Conservation (phyloP, 2,888 invertebrate genomes). For the Scrobipalpa costella region DNA sequence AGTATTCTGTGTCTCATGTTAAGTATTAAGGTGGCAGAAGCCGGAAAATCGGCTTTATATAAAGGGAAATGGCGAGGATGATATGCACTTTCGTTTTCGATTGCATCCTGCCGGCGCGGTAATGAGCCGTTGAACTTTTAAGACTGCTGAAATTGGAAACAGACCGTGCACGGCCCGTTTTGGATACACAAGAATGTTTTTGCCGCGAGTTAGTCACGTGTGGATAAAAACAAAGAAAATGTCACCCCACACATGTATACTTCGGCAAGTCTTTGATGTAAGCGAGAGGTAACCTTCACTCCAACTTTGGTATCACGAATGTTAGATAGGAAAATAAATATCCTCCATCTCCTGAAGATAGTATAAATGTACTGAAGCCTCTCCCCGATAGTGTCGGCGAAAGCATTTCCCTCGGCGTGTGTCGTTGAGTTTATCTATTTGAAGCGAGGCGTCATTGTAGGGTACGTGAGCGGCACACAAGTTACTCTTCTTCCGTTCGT, state of each 20-base stretch:
- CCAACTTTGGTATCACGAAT: background rate
- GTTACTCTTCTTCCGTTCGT: constrained; percentile 53
- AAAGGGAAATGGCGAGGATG: constrained; percentile 26
- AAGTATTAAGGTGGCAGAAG: no score
- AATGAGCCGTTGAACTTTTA: constrained; percentile 26
- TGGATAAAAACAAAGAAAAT: background rate
- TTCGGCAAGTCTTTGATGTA: background rate
- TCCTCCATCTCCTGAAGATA: background rate
- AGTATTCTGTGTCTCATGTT: constrained; percentile 8
- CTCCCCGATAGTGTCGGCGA: constrained; percentile 15
- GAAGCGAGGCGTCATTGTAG: constrained; percentile 47
- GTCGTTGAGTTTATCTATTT: constrained; percentile 29
- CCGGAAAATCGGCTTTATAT: constrained; percentile 23
- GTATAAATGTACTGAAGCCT: background rate
- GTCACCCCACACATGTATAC: background rate
- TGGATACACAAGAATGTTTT: constrained; percentile 13
- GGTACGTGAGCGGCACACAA: constrained; percentile 45
- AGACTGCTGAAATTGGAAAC: constrained; percentile 20
- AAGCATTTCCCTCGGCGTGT: constrained; percentile 22
- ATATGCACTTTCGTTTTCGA: constrained; percentile 53
- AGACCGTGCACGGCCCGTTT: constrained; percentile 15
- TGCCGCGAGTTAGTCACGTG: constrained; percentile 18
- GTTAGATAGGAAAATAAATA: constrained; percentile 9
- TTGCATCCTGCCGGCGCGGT: constrained; percentile 28
- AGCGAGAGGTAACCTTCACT: background rate